A percentile compares a stretch with the other conserved stretches of the same genome.
Evolutionary conservation across 2,797 vertebrate genomes (phyloP).

Genomic region (Arnoldichthys spilopterus): DNA sequence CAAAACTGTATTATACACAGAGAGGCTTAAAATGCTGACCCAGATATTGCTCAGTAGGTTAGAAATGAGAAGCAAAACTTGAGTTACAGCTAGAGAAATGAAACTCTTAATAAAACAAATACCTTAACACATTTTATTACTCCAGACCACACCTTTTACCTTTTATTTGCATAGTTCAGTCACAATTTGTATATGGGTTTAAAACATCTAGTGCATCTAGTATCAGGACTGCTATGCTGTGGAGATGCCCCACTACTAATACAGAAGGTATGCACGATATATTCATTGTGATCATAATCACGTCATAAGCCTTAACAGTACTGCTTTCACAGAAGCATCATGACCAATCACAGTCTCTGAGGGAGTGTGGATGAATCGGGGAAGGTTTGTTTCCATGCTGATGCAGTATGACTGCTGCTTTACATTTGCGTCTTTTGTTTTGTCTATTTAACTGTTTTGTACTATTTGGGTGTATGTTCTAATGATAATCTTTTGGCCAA

Average conservation of each 20-base stretch:
- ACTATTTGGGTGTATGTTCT: too few species aligned
- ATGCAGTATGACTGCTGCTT: too few species aligned
- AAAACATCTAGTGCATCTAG: not conserved
- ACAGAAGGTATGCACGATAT: not conserved
- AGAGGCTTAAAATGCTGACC: constrained; percentile 37
- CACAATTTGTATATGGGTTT: not conserved
- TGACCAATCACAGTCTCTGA: not conserved
- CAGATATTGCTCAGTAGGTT: constrained; percentile 42
- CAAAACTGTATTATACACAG: constrained; percentile 43
- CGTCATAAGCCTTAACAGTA: not conserved
- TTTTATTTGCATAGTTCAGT: not conserved
- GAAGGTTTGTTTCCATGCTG: too few species aligned
- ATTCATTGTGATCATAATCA: not conserved
- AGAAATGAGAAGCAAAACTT: constrained; percentile 27
- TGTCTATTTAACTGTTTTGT: too few species aligned
- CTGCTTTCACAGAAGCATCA: not conserved
- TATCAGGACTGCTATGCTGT: too few species aligned
- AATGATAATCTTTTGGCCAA: too few species aligned
- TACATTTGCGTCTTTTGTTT: too few species aligned
- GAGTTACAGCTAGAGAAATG: not conserved
- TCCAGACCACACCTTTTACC: not conserved
- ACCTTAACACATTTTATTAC: not conserved
- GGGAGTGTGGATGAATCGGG: not conserved
- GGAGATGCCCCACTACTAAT: not conserved
- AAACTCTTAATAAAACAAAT: too few species aligned